Percentiles rank a stretch among this genome's conserved stretches.
These are phyloP conservation scores for Carcina quercana DNA, from an alignment of 2,888 invertebrate genomes.

Conservation along the genomic window DNA sequence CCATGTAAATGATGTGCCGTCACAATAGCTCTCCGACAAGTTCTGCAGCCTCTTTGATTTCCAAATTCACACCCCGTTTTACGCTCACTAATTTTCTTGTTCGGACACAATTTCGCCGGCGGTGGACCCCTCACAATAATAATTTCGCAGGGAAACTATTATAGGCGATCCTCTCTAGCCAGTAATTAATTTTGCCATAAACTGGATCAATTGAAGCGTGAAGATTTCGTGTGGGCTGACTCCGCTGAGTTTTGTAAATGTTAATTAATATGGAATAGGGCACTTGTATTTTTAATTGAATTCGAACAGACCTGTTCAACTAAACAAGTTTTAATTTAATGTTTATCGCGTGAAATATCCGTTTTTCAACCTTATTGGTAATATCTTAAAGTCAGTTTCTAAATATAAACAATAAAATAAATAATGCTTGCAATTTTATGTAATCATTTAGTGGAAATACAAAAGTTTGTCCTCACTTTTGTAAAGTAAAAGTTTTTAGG, in stretches of 20 bases:
- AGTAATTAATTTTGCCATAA: conserved; percentile 72
- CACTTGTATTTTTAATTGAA: conserved; percentile 44
- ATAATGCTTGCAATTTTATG: too few relatives aligned
- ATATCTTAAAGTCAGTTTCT: too few relatives aligned
- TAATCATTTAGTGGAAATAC: too few relatives aligned
- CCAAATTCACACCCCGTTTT: conserved; percentile 71
- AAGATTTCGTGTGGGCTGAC: conserved; percentile 65
- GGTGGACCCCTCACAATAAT: conserved; percentile 64
- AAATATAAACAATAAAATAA: too few relatives aligned
- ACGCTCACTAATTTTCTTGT: conserved; percentile 74
- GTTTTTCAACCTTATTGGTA: too few relatives aligned
- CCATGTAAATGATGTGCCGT: conserved; percentile 64
- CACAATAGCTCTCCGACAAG: conserved; percentile 60
- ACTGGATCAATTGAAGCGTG: conserved; percentile 71
- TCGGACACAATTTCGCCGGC: conserved; percentile 67
- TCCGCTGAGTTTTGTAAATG: conserved; percentile 51
- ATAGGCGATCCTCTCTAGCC: conserved; percentile 69
- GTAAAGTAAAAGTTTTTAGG: too few relatives aligned
- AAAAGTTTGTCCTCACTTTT: too few relatives aligned
- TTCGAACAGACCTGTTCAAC: conserved; percentile 12
- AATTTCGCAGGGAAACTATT: conserved; percentile 70
- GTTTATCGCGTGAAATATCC: too few relatives aligned
- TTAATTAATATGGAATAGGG: conserved; percentile 57
- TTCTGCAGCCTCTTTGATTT: conserved; percentile 65
- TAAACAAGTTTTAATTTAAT: conserved; percentile 1